Percentiles rank a stretch among this genome's conserved stretches.
phyloP scores from a whole-genome alignment of 1,140 invertebrate species.

The Hyles vespertilio region DNA sequence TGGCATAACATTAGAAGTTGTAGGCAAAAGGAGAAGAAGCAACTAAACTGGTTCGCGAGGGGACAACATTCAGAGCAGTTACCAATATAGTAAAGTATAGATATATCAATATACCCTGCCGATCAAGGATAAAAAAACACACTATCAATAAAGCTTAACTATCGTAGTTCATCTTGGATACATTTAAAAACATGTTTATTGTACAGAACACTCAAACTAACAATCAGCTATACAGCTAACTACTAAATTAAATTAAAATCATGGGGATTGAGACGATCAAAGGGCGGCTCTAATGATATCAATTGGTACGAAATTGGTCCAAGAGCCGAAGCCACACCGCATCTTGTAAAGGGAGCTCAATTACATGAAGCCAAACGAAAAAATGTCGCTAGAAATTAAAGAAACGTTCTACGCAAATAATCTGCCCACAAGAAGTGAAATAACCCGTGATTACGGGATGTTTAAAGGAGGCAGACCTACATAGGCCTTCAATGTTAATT shows the following conservation, averaged over 20 bases:
- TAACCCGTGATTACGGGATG: not conserved
- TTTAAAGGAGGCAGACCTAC: too few species aligned
- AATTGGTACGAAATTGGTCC: slow-evolving; percentile 59
- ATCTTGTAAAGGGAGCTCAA: slow-evolving; percentile 45
- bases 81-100: too few species aligned
- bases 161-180: not conserved
- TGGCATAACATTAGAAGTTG: too few species aligned
- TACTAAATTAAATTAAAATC: slow-evolving; percentile 54
- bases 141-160: too few species aligned
- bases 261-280: slow-evolving; percentile 46
- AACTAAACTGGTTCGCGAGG: too few species aligned
- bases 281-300: slow-evolving; percentile 52
- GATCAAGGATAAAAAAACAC: too few species aligned
- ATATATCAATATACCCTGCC: too few species aligned
- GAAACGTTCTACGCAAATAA: slow-evolving; percentile 51
- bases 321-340: slow-evolving; percentile 46
- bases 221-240: not conserved
- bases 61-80: too few species aligned
- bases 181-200: not conserved
- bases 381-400: slow-evolving; percentile 68
- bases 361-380: slow-evolving; percentile 61
- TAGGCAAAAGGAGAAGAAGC: too few species aligned
- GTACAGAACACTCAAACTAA: not conserved
- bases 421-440: slow-evolving; percentile 20
- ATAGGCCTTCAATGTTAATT: too few species aligned